Base-by-base conservation (phyloP, 2,888 invertebrate species). In the Melieria crassipennis region DNA sequence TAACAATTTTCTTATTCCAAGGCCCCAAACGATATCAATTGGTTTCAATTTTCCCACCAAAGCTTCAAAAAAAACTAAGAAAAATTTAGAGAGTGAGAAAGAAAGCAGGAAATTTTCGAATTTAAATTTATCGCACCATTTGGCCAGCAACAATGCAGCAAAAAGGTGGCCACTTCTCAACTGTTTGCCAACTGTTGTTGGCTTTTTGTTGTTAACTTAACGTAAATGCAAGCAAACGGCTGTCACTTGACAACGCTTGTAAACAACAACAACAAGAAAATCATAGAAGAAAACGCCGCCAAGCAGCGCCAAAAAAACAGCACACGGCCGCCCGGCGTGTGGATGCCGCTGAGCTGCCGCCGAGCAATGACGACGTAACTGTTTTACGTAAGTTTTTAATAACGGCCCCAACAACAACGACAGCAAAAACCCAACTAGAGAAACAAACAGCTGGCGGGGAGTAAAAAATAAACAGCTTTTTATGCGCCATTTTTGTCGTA, bases 71-170 rank as follows among this genome's bases (percentile, higher is more conserved):
- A 30, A 30, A 30, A 30, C 30, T 30, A 13, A 48, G 46, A 7
- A 48, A 63, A 48, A 50, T 6, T 6, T 11, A 16, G n/a, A 48
- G n/a, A 4, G 45, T 45, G 4, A 30, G 45, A 67, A 52, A 64
- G 48, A 62, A 73, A 69, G 60, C 62, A 69, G 69, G 69, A 73
- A 71, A 65, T 71, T 69, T 71, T 70, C 65, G 63, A 71, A 73
- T 69, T 65, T 69, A 71, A 71, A 73, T 73, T 73, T 73, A 73
- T 73, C 65, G 68, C 71, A 68, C 65, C 47, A 48, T 58, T 65
- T 56, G 65, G 48, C 58, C 60, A 7, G 48, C 66, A 30, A 66
- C 58, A 56, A 30, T 30, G 30, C 30, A 30, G 30, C 30, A 30
- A 30, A 30, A 30, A 30, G 30, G 30, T 30, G 30, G 30, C 30